Conservation (phyloP, 2,113 vertebrate genomes). For the Gobiocypris rarus region DNA sequence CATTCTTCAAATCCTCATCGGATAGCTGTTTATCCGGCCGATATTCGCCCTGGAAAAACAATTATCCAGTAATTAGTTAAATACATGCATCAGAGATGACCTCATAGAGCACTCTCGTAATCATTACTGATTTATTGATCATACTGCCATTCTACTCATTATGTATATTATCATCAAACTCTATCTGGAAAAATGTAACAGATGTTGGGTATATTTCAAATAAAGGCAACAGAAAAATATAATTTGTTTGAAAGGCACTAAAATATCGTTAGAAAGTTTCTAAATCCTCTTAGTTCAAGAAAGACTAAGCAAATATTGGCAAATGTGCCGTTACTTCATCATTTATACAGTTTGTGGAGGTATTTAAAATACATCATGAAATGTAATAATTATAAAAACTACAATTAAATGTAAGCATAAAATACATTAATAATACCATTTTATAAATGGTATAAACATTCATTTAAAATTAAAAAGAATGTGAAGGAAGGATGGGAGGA, state of each 20-base stretch:
- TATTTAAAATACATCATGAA: neutral
- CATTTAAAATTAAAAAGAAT: neutral
- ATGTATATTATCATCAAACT: neutral
- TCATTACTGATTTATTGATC: neutral
- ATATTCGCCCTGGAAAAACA: conserved; percentile 85
- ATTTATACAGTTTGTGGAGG: neutral
- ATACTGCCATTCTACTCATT: neutral
- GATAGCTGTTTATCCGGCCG: conserved; percentile 86
- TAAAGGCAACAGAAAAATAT: neutral
- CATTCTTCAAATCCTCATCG: conserved; percentile 92
- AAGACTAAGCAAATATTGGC: neutral
- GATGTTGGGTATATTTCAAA: neutral
- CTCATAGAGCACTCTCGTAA: neutral
- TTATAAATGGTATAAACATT: no score
- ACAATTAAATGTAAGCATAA: neutral
- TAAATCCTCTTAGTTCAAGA: no score
- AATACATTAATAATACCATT: neutral
- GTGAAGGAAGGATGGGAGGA: neutral
- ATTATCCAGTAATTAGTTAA: neutral
- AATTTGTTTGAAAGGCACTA: neutral
- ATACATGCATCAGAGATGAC: neutral
- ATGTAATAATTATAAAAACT: neutral
- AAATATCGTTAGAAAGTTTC: neutral
- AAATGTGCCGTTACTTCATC: neutral
- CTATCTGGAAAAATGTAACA: neutral